Base-by-base conservation (phyloP, 2,113 vertebrate species). In the Saguinus midas region DNA sequence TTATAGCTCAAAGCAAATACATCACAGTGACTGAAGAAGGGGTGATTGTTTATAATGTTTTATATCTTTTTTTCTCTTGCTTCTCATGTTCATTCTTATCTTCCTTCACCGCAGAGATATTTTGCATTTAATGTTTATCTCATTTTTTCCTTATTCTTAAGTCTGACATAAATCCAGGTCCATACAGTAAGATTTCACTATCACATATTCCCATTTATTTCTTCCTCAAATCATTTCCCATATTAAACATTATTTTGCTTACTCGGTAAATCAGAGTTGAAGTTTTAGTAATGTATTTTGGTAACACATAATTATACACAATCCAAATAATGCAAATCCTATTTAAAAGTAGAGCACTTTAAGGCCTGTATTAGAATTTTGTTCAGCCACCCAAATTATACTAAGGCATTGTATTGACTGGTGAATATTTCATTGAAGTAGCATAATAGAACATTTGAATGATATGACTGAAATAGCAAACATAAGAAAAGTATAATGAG, bases 171-270 rank as follows among this genome's bases (percentile, higher is more conserved):
- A 98, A 94, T 95, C 82, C 90, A 98, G 73, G 3, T 94, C 87
- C 96, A 70, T 91, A 92, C 76, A 97, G 83, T 94, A 95, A 98
- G 79, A 96, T 97, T 97, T 92, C 86, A 96, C 95, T 91, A 91
- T 95, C 93, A 66, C 80, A 87, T 95, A 98, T 98, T 98, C 97
- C 94, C 95, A 98, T 97, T 98, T 98, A 35, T 95, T 96, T 98
- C 8, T 86, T 75, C 61, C 29, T 96, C 23, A 66, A 73, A 43
- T 70, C 80, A 64, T 68, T n/a, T 87, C 27, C 13, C 37, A 58
- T 80, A 58, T 45, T 87, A 57, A 81, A 78, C 20, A 89, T 86
- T 90, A 55, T 70, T 95, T 91, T 87, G 27, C 27, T 88, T 73
- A 57, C 16, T 87, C 16, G 61, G 25, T 68, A 91, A 82, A 73